phyloP scores from a whole-genome alignment of 2,113 vertebrate genomes.

The Rhineura floridana region DNA sequence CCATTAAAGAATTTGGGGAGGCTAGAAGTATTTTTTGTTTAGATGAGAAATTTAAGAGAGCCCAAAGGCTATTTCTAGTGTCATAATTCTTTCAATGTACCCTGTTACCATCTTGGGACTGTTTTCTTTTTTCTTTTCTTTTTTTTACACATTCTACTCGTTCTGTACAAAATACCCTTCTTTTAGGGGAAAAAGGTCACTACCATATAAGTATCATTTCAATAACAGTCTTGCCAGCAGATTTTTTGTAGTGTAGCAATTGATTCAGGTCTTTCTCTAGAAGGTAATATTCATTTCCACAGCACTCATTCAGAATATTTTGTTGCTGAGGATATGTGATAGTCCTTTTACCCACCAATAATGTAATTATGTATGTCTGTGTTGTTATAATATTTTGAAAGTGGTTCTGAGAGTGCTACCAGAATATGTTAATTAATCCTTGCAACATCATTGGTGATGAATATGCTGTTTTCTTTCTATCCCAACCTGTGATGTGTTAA shows the following conservation, averaged over 20 bases:
- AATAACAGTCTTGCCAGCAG: neutral
- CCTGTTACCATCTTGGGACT: neutral
- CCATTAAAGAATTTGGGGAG: slow-evolving; percentile 1
- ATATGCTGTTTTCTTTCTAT: neutral
- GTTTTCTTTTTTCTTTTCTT: neutral
- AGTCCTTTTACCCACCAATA: too few species aligned
- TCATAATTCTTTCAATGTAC: neutral
- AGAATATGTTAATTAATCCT: neutral
- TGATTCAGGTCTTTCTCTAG: neutral
- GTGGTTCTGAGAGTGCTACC: neutral
- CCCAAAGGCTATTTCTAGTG: neutral
- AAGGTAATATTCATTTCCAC: neutral
- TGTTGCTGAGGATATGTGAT: neutral
- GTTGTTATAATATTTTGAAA: neutral
- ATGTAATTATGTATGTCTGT: too few species aligned
- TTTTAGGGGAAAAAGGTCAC: slow-evolving; percentile 45
- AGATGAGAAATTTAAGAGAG: slow-evolving; percentile 16
- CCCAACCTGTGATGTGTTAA: neutral
- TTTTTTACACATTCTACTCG: slow-evolving; percentile 13
- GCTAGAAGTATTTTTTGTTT: slow-evolving; percentile 19
- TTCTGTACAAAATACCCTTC: slow-evolving; percentile 41
- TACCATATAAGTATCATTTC: neutral
- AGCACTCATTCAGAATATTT: neutral
- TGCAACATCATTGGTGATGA: neutral
- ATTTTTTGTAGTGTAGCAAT: neutral